Evolutionary conservation across 1,140 invertebrate species (phyloP).

Genomic region (Vanessa atalanta): DNA sequence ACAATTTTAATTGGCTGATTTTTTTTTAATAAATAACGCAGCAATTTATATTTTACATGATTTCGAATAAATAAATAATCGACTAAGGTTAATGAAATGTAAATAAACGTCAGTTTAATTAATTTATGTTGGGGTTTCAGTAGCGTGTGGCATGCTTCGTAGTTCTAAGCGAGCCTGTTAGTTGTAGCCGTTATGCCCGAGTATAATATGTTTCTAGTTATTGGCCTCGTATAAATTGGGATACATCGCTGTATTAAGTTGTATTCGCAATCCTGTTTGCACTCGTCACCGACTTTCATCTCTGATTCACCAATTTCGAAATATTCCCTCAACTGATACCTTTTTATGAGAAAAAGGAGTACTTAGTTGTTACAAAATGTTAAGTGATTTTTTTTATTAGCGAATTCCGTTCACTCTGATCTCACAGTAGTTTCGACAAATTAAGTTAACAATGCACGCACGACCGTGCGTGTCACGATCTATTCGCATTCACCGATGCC

Average conservation of each 20-base stretch:
- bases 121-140: constrained; percentile 64
- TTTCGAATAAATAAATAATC: constrained; percentile 16
- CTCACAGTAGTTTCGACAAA: constrained; percentile 37
- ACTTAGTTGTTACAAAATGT: constrained; percentile 18
- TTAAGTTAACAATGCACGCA: constrained; percentile 4
- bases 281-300: background rate
- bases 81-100: constrained; percentile 47
- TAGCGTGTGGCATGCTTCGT: constrained; percentile 52
- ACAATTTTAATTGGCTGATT: background rate
- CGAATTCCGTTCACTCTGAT: constrained; percentile 32
- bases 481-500: background rate
- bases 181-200: constrained; percentile 4
- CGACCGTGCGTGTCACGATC: constrained; percentile 3
- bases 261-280: background rate
- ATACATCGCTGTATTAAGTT: constrained; percentile 4
- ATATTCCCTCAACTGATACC: constrained; percentile 22
- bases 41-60: background rate
- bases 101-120: constrained; percentile 60
- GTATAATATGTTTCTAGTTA: constrained; percentile 9
- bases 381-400: constrained; percentile 24
- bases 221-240: background rate
- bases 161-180: constrained; percentile 14
- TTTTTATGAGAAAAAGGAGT: constrained; percentile 20
- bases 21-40: background rate
- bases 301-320: background rate